A percentile compares a stretch with the other conserved stretches of the same genome.
Evolutionary conservation across 2,888 invertebrate species (phyloP).

Genomic region (Pocota personata): DNA sequence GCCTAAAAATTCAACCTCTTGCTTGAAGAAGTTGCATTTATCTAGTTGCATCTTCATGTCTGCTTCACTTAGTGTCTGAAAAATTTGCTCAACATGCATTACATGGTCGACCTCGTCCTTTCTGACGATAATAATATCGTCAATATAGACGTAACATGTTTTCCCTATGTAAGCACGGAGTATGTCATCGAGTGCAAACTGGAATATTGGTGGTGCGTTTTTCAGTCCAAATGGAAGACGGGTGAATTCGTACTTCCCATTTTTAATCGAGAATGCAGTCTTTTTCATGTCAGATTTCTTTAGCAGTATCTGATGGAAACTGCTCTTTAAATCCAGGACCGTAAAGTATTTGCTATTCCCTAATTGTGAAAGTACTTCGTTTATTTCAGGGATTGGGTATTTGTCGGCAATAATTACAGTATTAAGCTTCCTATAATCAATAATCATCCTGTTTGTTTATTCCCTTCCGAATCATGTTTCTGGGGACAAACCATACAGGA

Average conservation of each 20-base stretch:
- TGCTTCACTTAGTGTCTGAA: slow-evolving; percentile 5
- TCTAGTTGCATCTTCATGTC: slow-evolving; percentile 38
- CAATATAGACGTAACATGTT: too few species aligned
- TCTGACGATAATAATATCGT: slow-evolving; percentile 52
- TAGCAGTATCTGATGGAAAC: too few species aligned
- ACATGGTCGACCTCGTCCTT: slow-evolving; percentile 34
- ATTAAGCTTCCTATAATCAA: background rate
- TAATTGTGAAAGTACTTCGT: background rate
- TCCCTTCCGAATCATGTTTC: slow-evolving; percentile 1
- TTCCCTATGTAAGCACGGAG: slow-evolving; percentile 31
- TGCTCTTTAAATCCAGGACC: too few species aligned
- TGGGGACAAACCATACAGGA: slow-evolving; percentile 37
- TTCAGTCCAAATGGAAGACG: too few species aligned
- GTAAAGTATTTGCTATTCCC: background rate
- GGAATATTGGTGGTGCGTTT: slow-evolving; percentile 2
- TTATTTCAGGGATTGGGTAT: too few species aligned
- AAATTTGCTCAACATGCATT: slow-evolving; percentile 37
- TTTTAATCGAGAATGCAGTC: too few species aligned
- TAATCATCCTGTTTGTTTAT: slow-evolving; percentile 1
- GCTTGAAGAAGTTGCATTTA: slow-evolving; percentile 37
- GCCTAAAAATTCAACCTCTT: background rate
- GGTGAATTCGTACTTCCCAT: too few species aligned
- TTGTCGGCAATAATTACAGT: too few species aligned
- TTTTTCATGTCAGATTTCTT: too few species aligned
- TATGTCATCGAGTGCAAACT: slow-evolving; percentile 30